These are phyloP conservation scores for Microcebus murinus DNA, from an alignment of 2,113 vertebrate species.

Conservation along the genomic window DNA sequence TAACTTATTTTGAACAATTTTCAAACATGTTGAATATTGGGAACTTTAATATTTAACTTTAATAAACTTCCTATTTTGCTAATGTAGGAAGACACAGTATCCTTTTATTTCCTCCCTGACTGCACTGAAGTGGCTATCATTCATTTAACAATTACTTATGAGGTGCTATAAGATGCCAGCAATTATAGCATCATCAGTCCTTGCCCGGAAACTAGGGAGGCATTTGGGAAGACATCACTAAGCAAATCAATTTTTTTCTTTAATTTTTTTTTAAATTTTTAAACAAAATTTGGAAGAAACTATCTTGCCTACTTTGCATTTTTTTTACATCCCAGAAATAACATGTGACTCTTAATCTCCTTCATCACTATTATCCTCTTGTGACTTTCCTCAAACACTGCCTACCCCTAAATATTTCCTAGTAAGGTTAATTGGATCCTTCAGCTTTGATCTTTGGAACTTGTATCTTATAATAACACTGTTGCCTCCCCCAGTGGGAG, in stretches of 20 bases:
- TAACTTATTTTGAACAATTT: slow-evolving; percentile 20
- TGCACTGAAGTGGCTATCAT: neutral
- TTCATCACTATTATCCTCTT: neutral
- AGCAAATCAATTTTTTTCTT: neutral
- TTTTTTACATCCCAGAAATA: neutral
- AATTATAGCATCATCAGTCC: neutral
- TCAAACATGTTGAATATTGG: neutral
- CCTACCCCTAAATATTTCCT: neutral
- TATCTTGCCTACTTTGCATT: neutral
- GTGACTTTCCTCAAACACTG: neutral
- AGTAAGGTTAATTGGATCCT: neutral
- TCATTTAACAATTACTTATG: neutral
- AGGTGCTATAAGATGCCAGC: neutral
- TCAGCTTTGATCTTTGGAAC: neutral
- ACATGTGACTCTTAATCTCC: neutral
- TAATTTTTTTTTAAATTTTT: neutral
- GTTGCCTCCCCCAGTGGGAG: neutral
- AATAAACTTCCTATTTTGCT: neutral
- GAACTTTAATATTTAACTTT: neutral
- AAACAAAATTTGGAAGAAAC: neutral
- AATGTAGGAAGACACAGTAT: neutral
- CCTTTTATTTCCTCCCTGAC: neutral
- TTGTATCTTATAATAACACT: neutral
- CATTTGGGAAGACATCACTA: neutral
- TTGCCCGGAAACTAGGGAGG: neutral